phyloP scores from a whole-genome alignment of 1,140 invertebrate species.

The Zaprionus kolodkinae region DNA sequence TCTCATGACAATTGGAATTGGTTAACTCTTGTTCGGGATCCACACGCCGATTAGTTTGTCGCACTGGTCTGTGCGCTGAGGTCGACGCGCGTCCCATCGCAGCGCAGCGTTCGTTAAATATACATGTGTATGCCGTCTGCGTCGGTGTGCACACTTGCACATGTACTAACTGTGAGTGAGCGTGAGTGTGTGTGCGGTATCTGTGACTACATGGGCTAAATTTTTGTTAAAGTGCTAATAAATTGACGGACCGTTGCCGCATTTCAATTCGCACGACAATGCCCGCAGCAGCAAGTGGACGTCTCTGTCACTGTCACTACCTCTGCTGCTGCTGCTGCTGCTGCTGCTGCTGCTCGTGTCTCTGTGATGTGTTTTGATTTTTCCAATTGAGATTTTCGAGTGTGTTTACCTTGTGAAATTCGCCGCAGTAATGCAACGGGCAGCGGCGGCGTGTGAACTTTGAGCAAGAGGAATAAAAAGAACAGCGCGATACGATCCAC shows the following conservation, averaged over 20 bases:
- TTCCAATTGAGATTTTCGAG: slow-evolving; percentile 4
- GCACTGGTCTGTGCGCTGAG: slow-evolving; percentile 42
- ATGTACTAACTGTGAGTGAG: not conserved
- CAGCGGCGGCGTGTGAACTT: slow-evolving; percentile 19
- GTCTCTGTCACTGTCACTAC: not conserved
- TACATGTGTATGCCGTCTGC: slow-evolving; percentile 11
- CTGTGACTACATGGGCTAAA: slow-evolving; percentile 62
- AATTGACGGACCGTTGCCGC: slow-evolving; percentile 66
- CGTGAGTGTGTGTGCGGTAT: slow-evolving; percentile 21
- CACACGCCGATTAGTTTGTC: slow-evolving; percentile 49
- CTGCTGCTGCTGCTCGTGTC: not conserved
- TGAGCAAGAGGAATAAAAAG: slow-evolving; percentile 1
- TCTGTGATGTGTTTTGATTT: slow-evolving; percentile 19
- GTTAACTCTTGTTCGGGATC: slow-evolving; percentile 36
- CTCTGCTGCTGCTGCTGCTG: not conserved
- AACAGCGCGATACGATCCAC: slow-evolving; percentile 12
- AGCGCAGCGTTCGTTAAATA: slow-evolving; percentile 11
- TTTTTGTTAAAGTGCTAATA: slow-evolving; percentile 78
- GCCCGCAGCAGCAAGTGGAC: slow-evolving; percentile 43
- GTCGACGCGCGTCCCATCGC: slow-evolving; percentile 26
- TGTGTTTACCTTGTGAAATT: slow-evolving; percentile 52
- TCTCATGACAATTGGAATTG: slow-evolving; percentile 34
- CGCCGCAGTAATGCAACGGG: not conserved
- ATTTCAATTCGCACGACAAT: slow-evolving; percentile 63
- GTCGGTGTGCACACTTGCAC: not conserved